Conservation (phyloP, 2,888 invertebrate species). For the Drosophila seclusa region DNA sequence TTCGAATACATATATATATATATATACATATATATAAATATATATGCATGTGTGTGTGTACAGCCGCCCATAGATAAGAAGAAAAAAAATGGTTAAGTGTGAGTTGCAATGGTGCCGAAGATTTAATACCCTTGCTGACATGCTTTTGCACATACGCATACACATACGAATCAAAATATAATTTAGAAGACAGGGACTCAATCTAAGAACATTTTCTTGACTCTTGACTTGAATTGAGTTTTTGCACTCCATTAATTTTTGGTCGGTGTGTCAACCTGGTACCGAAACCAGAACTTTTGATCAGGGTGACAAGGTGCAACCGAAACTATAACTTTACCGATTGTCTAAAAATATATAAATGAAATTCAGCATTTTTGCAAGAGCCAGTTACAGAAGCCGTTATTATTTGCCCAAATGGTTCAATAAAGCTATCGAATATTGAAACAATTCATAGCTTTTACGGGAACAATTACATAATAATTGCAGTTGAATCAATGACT, state of each 20-base stretch:
- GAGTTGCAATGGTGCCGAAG: background rate
- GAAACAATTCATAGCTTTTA: background rate
- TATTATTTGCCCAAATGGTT: background rate
- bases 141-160: background rate
- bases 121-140: slow-evolving; percentile 3
- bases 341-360: background rate
- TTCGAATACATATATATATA: slow-evolving; percentile 12
- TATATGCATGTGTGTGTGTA: background rate
- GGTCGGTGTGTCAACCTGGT: background rate
- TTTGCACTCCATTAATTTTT: background rate
- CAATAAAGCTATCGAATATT: background rate
- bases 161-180: background rate
- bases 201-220: background rate
- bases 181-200: background rate
- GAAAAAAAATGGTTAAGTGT: background rate
- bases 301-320: too few species aligned
- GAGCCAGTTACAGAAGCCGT: background rate
- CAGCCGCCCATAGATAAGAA: background rate
- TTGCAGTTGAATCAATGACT: background rate
- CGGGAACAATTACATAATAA: too few species aligned
- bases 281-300: background rate
- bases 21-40: background rate
- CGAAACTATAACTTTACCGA: background rate
- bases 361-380: background rate
- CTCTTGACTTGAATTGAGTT: background rate